These are phyloP conservation scores for Pitta sordida DNA, from an alignment of 2,113 vertebrate genomes.

Conservation along the genomic window DNA sequence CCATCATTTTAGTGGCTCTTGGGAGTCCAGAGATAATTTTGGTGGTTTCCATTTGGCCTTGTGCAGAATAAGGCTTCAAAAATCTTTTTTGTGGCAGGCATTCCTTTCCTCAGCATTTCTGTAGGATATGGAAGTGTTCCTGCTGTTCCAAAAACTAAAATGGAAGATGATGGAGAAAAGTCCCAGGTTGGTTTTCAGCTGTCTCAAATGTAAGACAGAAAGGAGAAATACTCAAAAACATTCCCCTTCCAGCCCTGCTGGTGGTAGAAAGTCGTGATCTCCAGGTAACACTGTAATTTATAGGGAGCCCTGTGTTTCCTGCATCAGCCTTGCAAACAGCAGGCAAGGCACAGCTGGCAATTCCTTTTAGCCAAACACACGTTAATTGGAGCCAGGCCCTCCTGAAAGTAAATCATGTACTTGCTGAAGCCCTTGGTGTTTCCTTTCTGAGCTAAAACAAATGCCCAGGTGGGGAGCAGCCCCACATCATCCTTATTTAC, in stretches of 20 bases:
- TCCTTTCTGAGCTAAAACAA: background rate
- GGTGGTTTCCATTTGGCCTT: background rate
- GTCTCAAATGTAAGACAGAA: background rate
- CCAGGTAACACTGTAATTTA: fast-evolving
- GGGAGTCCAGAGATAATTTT: background rate
- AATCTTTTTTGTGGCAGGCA: background rate
- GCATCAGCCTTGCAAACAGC: background rate
- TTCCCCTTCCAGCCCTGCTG: background rate
- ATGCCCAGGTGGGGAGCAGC: background rate
- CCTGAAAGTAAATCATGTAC: background rate
- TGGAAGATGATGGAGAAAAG: background rate
- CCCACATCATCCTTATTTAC: fast-evolving
- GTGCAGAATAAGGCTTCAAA: background rate
- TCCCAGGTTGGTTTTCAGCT: background rate
- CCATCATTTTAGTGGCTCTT: background rate
- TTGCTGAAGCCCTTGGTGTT: background rate
- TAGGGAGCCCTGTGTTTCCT: background rate
- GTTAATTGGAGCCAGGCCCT: background rate
- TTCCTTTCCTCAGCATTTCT: background rate
- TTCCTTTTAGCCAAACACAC: background rate
- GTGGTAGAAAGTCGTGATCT: background rate
- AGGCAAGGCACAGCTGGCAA: background rate
- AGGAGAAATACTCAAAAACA: background rate
- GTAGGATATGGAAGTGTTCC: background rate
- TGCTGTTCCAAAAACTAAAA: background rate